Evolutionary conservation across 2,113 vertebrate genomes (phyloP).

Genomic region (Laticauda laticaudata): DNA sequence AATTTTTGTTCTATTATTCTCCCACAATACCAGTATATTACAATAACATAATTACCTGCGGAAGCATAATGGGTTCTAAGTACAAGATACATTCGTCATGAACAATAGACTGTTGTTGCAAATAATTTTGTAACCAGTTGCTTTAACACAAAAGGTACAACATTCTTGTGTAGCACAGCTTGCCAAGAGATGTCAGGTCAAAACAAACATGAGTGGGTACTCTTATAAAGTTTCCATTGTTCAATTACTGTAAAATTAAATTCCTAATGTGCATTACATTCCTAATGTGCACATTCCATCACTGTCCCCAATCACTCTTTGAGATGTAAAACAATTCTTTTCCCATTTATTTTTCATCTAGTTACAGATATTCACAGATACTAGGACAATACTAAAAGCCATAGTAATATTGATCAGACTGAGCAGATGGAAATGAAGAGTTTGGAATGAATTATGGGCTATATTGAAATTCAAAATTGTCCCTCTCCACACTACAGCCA

Average conservation of each 20-base stretch:
- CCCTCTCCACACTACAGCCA: background rate
- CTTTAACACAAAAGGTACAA: background rate
- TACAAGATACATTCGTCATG: background rate
- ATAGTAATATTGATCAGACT: background rate
- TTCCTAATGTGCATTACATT: background rate
- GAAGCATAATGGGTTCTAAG: background rate
- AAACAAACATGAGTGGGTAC: background rate
- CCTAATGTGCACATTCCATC: background rate
- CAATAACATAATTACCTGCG: background rate
- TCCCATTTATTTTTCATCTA: background rate
- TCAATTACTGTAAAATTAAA: background rate
- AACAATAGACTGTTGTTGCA: background rate
- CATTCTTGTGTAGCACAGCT: background rate
- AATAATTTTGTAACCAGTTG: background rate
- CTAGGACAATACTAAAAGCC: background rate
- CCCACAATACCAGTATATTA: background rate
- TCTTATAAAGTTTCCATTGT: background rate
- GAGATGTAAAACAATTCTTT: background rate
- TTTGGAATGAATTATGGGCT: background rate
- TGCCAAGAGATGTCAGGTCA: slow-evolving; percentile 1
- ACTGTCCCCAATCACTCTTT: background rate
- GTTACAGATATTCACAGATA: background rate
- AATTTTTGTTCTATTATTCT: background rate
- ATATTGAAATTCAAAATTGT: slow-evolving; percentile 1
- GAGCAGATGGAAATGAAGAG: background rate